These are phyloP conservation scores for Scaptodrosophila lebanonensis DNA, from an alignment of 1,140 invertebrate species.

Conservation along the genomic window DNA sequence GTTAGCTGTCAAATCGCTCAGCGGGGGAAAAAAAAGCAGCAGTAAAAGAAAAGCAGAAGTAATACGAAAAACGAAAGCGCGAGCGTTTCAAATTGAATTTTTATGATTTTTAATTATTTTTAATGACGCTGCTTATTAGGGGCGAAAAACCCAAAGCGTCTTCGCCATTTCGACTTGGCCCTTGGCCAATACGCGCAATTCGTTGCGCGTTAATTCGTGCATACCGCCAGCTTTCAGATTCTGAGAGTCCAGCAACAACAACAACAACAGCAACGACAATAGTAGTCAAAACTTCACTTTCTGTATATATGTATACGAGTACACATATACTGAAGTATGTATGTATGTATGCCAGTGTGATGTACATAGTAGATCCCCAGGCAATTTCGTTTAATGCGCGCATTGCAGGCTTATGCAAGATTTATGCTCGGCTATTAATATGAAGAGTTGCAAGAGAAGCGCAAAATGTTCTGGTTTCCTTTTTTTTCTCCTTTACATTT, in stretches of 20 bases:
- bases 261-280: too few relatives aligned
- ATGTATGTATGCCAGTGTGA: too few relatives aligned
- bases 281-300: too few relatives aligned
- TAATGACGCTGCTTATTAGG: conserved; percentile 70
- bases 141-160: conserved; percentile 3
- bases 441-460: conserved; percentile 58
- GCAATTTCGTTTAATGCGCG: conserved; percentile 70
- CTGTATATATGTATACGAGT: too few relatives aligned
- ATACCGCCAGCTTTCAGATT: conserved; percentile 46
- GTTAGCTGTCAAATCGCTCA: conserved; percentile 49
- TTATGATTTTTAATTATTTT: conserved; percentile 77
- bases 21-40: background rate
- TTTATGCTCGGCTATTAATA: conserved; percentile 68
- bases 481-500: too few relatives aligned
- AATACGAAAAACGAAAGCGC: conserved; percentile 30
- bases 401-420: conserved; percentile 71
- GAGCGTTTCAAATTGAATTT: conserved; percentile 72
- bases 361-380: too few relatives aligned
- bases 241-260: conserved; percentile 31
- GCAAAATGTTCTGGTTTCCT: conserved; percentile 48
- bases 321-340: too few relatives aligned
- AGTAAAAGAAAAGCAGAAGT: background rate
- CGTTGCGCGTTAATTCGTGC: conserved; percentile 73
- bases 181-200: conserved; percentile 63
- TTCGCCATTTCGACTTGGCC: conserved; percentile 3